Percentiles rank a stretch among this genome's conserved stretches.
Conservation (phyloP, 2,113 vertebrate genomes). For the Notechis scutatus region DNA sequence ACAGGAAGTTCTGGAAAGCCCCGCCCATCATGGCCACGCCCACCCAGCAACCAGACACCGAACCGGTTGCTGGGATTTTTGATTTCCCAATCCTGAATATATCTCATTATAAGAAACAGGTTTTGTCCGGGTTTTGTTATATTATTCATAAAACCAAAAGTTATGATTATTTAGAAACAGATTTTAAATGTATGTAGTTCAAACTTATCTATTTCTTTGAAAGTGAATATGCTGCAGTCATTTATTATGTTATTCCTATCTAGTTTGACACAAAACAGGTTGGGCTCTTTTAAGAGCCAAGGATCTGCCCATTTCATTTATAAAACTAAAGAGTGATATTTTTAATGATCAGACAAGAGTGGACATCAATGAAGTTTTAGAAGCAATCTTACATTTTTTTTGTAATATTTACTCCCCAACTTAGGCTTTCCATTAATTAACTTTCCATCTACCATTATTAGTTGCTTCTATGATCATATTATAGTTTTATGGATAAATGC, state of each 20-base stretch:
- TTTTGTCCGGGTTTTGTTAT: not conserved
- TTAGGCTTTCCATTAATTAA: not conserved
- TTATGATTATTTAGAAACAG: not conserved
- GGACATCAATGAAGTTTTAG: not conserved
- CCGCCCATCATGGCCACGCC: too few relatives aligned
- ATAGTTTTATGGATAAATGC: not conserved
- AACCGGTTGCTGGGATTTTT: too few relatives aligned
- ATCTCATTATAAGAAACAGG: not conserved
- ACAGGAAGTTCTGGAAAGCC: too few relatives aligned
- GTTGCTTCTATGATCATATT: not conserved
- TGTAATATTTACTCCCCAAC: not conserved
- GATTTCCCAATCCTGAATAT: not conserved
- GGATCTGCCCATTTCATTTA: not conserved
- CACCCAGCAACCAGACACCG: too few relatives aligned
- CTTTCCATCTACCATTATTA: not conserved
- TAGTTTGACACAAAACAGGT: not conserved
- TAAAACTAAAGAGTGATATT: not conserved
- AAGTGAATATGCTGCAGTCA: not conserved
- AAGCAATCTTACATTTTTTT: not conserved
- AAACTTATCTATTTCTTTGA: not conserved
- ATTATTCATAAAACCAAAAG: not conserved
- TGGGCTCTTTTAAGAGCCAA: not conserved
- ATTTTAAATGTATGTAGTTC: not conserved
- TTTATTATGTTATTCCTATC: not conserved
- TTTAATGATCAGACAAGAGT: not conserved